Percentiles rank a stretch among this genome's conserved stretches.
phyloP scores from a whole-genome alignment of 2,888 invertebrate genomes.

The Phortica okadai region DNA sequence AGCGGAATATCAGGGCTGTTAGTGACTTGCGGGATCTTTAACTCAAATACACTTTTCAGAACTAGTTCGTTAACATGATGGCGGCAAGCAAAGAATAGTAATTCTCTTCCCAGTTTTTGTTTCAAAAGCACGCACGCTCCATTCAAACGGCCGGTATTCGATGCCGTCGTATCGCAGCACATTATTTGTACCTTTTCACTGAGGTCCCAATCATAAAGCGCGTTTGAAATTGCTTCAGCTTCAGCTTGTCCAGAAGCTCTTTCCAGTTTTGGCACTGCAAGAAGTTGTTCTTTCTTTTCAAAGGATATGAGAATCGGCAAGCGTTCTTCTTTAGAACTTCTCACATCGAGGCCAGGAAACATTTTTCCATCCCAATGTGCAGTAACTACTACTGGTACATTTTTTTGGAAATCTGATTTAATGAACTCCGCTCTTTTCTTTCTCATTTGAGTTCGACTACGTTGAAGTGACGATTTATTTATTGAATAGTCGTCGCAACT shows the following conservation, averaged over 20 bases:
- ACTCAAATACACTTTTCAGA: slow-evolving; percentile 46
- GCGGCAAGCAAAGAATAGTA: slow-evolving; percentile 41
- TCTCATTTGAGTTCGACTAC: slow-evolving; percentile 45
- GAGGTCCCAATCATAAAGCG: slow-evolving; percentile 48
- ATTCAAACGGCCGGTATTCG: not conserved
- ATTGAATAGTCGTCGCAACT: slow-evolving; percentile 59
- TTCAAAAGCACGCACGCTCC: slow-evolving; percentile 45
- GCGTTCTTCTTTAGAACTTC: slow-evolving; percentile 56
- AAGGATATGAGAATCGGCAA: slow-evolving; percentile 57
- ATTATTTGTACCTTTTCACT: slow-evolving; percentile 52
- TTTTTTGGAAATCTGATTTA: slow-evolving; percentile 65
- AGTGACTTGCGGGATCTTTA: slow-evolving; percentile 49
- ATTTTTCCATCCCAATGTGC: slow-evolving; percentile 66
- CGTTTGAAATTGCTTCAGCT: slow-evolving; percentile 52
- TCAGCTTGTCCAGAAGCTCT: slow-evolving; percentile 47
- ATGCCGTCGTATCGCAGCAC: slow-evolving; percentile 40
- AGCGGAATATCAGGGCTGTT: slow-evolving; percentile 53
- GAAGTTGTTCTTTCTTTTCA: slow-evolving; percentile 52
- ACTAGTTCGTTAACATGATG: slow-evolving; percentile 49
- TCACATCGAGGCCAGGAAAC: slow-evolving; percentile 55
- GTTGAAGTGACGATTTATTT: slow-evolving; percentile 60
- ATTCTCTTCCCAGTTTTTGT: slow-evolving; percentile 45
- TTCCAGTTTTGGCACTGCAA: slow-evolving; percentile 59
- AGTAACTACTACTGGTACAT: slow-evolving; percentile 60
- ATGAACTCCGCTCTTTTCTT: slow-evolving; percentile 55